phyloP scores from a whole-genome alignment of 2,113 vertebrate genomes.

The Rynchops niger region DNA sequence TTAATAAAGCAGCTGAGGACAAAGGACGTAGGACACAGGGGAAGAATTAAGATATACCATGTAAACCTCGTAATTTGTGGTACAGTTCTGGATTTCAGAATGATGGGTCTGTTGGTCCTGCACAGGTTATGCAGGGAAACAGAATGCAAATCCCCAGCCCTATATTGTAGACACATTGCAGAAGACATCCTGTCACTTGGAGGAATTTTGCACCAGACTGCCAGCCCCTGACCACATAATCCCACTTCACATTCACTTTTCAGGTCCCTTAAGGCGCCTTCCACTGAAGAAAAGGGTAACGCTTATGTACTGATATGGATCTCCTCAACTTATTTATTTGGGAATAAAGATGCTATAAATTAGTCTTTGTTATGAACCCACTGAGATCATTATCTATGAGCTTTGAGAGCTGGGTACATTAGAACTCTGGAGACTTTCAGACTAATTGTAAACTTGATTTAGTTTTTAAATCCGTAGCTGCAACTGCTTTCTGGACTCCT shows the following conservation, averaged over 20 bases:
- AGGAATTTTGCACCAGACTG: not conserved
- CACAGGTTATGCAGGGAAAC: not conserved
- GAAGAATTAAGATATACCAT: not conserved
- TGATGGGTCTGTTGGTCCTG: not conserved
- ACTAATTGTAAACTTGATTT: not conserved
- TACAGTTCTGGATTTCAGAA: not conserved
- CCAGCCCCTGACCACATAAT: not conserved
- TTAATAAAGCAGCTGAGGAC: not conserved
- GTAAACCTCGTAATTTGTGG: too few species aligned
- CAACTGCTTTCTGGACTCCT: not conserved
- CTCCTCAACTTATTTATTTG: conserved; percentile 1
- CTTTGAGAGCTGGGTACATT: not conserved
- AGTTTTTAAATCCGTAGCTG: not conserved
- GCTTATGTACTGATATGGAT: not conserved
- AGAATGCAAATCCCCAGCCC: not conserved
- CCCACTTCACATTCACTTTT: not conserved
- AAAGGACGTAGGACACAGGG: not conserved
- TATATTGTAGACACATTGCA: not conserved
- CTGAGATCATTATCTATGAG: not conserved
- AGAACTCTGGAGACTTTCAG: not conserved
- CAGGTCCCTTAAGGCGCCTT: not conserved
- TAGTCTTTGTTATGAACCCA: not conserved
- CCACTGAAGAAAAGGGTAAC: not conserved
- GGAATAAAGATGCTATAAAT: not conserved
- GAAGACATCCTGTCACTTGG: not conserved